A percentile compares a stretch with the other conserved stretches of the same genome.
These are phyloP conservation scores for Nebria salina DNA, from an alignment of 2,888 invertebrate species.

Conservation along the genomic window DNA sequence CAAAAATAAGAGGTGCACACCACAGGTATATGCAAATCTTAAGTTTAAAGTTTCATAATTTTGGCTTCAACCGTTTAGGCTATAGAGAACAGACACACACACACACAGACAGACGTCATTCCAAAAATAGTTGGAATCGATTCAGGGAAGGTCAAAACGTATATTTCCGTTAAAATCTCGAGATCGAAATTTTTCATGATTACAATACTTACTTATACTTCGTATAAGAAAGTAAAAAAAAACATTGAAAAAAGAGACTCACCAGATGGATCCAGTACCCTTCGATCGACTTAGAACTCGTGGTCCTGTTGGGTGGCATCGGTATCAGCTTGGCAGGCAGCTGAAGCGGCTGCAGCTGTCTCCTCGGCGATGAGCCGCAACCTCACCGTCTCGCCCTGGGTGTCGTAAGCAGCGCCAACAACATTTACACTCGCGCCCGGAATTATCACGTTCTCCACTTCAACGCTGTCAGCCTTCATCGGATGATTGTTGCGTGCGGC, in stretches of 20 bases:
- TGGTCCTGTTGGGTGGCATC: slow-evolving; percentile 28
- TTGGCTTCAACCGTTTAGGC: too few relatives aligned
- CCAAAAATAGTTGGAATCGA: too few relatives aligned
- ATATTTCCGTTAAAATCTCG: too few relatives aligned
- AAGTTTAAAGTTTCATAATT: too few relatives aligned
- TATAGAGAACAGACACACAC: too few relatives aligned
- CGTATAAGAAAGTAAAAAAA: too few relatives aligned
- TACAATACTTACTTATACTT: too few relatives aligned
- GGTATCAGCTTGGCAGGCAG: background rate
- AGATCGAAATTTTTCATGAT: too few relatives aligned
- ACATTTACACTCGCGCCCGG: slow-evolving; percentile 52
- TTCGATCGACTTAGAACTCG: slow-evolving; percentile 12
- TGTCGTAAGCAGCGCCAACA: slow-evolving; percentile 59
- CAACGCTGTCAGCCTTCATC: slow-evolving; percentile 66
- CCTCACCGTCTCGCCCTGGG: slow-evolving; percentile 60
- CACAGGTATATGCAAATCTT: too few relatives aligned
- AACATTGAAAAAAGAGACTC: background rate
- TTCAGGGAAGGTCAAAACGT: too few relatives aligned
- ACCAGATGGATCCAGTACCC: background rate
- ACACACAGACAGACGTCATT: too few relatives aligned
- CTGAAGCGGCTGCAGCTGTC: slow-evolving; percentile 2
- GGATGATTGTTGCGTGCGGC: slow-evolving; percentile 51
- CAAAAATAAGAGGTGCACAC: too few relatives aligned
- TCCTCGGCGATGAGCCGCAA: slow-evolving; percentile 62
- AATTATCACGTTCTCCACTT: slow-evolving; percentile 68